phyloP scores from a whole-genome alignment of 2,113 vertebrate species.

The Caranx ignobilis region DNA sequence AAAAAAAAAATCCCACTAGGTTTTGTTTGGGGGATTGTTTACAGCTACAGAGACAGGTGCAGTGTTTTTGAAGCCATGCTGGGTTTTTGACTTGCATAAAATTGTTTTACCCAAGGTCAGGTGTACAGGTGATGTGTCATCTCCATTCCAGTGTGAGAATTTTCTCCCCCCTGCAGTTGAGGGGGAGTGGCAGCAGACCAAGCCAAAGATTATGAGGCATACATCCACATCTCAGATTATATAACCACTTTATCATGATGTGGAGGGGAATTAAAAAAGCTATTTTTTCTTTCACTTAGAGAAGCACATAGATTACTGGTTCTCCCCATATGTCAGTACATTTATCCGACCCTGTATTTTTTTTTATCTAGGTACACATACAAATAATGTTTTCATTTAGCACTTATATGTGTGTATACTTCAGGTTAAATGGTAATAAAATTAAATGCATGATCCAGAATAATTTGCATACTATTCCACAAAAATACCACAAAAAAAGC shows the following conservation, averaged over 20 bases:
- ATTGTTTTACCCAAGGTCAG: background rate
- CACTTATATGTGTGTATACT: too few species aligned
- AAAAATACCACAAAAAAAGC: too few species aligned
- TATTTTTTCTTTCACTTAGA: slow-evolving; percentile 48
- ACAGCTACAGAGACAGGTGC: background rate
- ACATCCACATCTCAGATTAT: slow-evolving; percentile 53
- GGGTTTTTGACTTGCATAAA: background rate
- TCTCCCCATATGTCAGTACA: slow-evolving; percentile 26
- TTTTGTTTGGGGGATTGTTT: slow-evolving; percentile 8
- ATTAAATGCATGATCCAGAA: background rate
- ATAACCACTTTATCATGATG: slow-evolving; percentile 51
- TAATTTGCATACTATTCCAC: too few species aligned
- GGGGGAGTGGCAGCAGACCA: slow-evolving; percentile 2
- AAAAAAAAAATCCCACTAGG: background rate
- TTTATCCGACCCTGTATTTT: slow-evolving; percentile 18
- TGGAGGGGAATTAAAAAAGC: slow-evolving; percentile 55
- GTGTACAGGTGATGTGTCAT: slow-evolving; percentile 20
- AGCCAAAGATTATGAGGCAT: slow-evolving; percentile 52
- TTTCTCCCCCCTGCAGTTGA: background rate
- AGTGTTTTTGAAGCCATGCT: background rate
- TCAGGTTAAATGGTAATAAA: too few species aligned
- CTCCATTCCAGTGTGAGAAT: slow-evolving; percentile 10
- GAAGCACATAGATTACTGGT: slow-evolving; percentile 33
- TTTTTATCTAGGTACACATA: background rate
- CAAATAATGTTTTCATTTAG: background rate